Conservation (phyloP, 2,888 invertebrate genomes). For the Campoplex capitator region DNA sequence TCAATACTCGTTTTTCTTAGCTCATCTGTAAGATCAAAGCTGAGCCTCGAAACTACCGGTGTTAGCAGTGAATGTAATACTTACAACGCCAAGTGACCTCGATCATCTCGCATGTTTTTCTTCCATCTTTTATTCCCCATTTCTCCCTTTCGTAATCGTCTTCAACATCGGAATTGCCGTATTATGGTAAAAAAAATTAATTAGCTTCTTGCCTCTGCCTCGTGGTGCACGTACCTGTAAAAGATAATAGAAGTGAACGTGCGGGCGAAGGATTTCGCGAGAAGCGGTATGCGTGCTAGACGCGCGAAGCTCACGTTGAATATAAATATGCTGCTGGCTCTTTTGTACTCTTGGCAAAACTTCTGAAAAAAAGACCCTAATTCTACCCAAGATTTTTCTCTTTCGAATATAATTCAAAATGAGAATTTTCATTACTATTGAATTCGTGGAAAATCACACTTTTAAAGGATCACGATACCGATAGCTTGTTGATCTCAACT, state of each 20-base stretch:
- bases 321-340: slow-evolving; percentile 73
- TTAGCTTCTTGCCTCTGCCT: slow-evolving; percentile 73
- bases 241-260: slow-evolving; percentile 76
- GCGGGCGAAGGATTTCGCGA: slow-evolving; percentile 14
- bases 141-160: slow-evolving; percentile 63
- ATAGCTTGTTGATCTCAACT: neutral
- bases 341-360: slow-evolving; percentile 52
- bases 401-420: slow-evolving; percentile 68
- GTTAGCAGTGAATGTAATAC: neutral
- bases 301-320: slow-evolving; percentile 70
- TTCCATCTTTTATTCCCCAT: slow-evolving; percentile 35
- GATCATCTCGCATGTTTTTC: slow-evolving; percentile 22
- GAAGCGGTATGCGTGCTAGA: slow-evolving; percentile 39
- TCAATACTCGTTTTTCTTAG: neutral
- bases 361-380: neutral
- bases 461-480: neutral
- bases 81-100: neutral
- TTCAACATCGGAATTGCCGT: slow-evolving; percentile 76
- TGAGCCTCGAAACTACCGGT: neutral
- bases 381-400: slow-evolving; percentile 8
- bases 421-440: slow-evolving; percentile 30
- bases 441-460: neutral
- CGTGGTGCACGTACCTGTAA: slow-evolving; percentile 65
- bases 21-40: neutral
- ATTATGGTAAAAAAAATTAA: slow-evolving; percentile 79